phyloP scores from a whole-genome alignment of 2,113 vertebrate genomes.

The Epinephelus moara region DNA sequence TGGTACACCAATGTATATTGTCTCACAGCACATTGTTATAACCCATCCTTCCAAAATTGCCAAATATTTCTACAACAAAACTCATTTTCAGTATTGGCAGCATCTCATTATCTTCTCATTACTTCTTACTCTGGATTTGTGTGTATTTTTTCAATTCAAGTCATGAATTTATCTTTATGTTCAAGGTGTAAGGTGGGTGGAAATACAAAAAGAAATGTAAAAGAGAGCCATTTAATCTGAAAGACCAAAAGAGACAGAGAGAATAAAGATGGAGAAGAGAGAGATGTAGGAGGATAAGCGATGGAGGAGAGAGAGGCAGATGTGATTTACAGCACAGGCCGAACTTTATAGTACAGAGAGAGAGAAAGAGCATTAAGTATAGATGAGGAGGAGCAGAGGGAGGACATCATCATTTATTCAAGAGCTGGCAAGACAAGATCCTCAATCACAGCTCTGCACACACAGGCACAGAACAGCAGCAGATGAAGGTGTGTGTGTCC shows the following conservation, averaged over 20 bases:
- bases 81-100: no score
- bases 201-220: background rate
- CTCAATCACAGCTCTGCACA: conserved; percentile 58
- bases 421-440: conserved; percentile 49
- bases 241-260: background rate
- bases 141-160: background rate
- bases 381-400: conserved; percentile 71
- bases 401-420: conserved; percentile 80
- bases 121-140: background rate
- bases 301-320: conserved; percentile 25
- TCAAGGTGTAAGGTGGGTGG: background rate
- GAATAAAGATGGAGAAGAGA: background rate
- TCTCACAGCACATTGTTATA: no score
- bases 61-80: background rate
- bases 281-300: background rate
- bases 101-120: background rate
- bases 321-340: conserved; percentile 27
- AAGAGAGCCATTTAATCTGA: background rate
- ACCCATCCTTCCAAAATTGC: no score
- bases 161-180: background rate
- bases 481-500: conserved; percentile 18
- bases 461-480: conserved; percentile 13
- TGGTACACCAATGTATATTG: no score
- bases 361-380: conserved; percentile 68
- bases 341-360: conserved; percentile 27